These are phyloP conservation scores for Ypsolopha scabrella DNA, from an alignment of 2,888 invertebrate species.

Conservation along the genomic window DNA sequence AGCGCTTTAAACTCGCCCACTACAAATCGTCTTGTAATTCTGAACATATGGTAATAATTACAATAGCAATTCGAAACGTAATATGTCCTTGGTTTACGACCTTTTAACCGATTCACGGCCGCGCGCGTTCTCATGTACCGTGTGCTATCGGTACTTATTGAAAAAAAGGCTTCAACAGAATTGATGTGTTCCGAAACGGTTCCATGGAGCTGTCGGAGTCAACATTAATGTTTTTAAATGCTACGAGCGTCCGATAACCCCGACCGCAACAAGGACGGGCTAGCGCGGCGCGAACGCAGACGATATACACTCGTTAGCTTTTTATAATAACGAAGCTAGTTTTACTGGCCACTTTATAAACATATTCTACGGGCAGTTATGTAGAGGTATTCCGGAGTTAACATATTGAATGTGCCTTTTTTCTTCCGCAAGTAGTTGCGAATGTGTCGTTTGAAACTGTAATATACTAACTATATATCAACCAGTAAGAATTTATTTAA, in stretches of 20 bases:
- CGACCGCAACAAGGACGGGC: constrained; percentile 49
- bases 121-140: constrained; percentile 25
- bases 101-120: constrained; percentile 45
- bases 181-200: constrained; percentile 58
- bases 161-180: constrained; percentile 65
- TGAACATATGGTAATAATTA: background rate
- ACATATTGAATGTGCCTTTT: too few species aligned
- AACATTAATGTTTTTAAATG: constrained; percentile 59
- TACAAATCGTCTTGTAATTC: too few species aligned
- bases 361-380: too few species aligned
- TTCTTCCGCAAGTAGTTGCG: too few species aligned
- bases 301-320: constrained; percentile 31
- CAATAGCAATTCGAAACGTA: constrained; percentile 42
- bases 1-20: too few species aligned
- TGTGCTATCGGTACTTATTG: constrained; percentile 54
- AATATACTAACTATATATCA: too few species aligned
- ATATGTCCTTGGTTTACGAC: constrained; percentile 53
- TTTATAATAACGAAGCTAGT: constrained; percentile 30
- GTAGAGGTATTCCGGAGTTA: too few species aligned
- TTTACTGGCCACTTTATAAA: constrained; percentile 26
- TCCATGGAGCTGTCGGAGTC: constrained; percentile 60
- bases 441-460: too few species aligned
- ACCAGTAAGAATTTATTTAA: too few species aligned
- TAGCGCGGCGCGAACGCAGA: constrained; percentile 23
- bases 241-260: constrained; percentile 65